Evolutionary conservation across 2,113 vertebrate genomes (phyloP).

Genomic region (Burhinus bistriatus): DNA sequence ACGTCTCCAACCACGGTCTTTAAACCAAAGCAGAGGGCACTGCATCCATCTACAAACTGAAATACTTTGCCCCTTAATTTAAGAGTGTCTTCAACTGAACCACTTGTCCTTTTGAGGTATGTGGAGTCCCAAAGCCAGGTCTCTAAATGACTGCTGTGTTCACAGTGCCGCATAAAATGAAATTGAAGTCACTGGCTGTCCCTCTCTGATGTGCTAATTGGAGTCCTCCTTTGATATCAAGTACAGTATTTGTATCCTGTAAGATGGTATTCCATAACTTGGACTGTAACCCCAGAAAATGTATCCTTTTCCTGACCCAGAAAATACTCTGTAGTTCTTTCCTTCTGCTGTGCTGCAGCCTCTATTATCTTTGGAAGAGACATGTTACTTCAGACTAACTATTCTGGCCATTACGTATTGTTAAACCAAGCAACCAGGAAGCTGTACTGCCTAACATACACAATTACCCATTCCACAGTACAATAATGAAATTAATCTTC

Average conservation of each 20-base stretch:
- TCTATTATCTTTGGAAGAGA: background rate
- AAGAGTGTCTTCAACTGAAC: background rate
- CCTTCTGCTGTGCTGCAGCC: background rate
- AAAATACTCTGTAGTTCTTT: background rate
- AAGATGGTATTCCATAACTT: background rate
- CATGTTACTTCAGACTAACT: background rate
- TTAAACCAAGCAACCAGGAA: background rate
- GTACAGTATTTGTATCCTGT: background rate
- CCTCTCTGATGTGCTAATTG: background rate
- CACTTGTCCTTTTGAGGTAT: background rate
- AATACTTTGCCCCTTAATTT: background rate
- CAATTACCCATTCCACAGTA: background rate
- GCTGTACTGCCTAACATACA: background rate
- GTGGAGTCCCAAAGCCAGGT: background rate
- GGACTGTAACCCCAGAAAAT: background rate
- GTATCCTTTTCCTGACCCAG: background rate
- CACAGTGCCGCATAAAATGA: background rate
- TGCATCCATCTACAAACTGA: background rate
- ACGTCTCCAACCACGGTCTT: background rate
- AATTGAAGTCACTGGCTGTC: background rate
- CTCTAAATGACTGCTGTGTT: background rate
- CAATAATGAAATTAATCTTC: background rate
- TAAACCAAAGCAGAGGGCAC: background rate
- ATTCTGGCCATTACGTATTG: background rate
- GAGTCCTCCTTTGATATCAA: background rate